These are phyloP conservation scores for Sceliomorpha sp. DNA, from an alignment of 2,888 invertebrate genomes.

Conservation along the genomic window DNA sequence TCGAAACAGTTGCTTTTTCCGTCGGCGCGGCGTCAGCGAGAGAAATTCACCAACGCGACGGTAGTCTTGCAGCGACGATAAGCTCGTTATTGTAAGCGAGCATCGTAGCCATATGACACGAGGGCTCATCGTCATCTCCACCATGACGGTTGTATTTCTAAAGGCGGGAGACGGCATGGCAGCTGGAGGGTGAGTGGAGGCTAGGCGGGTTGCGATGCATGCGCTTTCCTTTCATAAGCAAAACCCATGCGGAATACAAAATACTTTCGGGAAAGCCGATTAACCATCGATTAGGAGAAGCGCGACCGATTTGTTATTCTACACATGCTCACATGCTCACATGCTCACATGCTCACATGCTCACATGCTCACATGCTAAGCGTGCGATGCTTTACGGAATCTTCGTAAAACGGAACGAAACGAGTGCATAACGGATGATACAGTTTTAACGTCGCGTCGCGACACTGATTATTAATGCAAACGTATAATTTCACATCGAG, in stretches of 20 bases:
- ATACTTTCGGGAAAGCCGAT: conserved; percentile 52
- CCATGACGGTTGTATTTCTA: conserved; percentile 52
- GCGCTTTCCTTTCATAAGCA: conserved; percentile 51
- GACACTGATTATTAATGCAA: no score
- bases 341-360: no score
- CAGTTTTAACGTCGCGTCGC: no score
- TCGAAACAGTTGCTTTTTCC: no score
- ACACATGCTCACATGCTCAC: no score
- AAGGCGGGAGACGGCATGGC: conserved; percentile 50
- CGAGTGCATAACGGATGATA: no score
- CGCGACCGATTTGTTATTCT: no score
- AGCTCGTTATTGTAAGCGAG: conserved; percentile 53
- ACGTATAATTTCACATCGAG: no score
- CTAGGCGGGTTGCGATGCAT: conserved; percentile 26
- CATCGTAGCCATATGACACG: conserved; percentile 47
- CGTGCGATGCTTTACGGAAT: no score
- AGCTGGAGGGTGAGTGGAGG: conserved; percentile 44
- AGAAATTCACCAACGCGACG: conserved; percentile 37
- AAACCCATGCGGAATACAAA: conserved; percentile 45
- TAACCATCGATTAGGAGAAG: conserved; percentile 54
- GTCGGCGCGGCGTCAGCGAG: conserved; percentile 24
- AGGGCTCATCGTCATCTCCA: conserved; percentile 48
- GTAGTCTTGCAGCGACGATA: conserved; percentile 49
- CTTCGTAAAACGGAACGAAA: no score
- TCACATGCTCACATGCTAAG: no score